These are phyloP conservation scores for Drosophila falleni DNA, from an alignment of 2,888 invertebrate genomes.

Conservation along the genomic window DNA sequence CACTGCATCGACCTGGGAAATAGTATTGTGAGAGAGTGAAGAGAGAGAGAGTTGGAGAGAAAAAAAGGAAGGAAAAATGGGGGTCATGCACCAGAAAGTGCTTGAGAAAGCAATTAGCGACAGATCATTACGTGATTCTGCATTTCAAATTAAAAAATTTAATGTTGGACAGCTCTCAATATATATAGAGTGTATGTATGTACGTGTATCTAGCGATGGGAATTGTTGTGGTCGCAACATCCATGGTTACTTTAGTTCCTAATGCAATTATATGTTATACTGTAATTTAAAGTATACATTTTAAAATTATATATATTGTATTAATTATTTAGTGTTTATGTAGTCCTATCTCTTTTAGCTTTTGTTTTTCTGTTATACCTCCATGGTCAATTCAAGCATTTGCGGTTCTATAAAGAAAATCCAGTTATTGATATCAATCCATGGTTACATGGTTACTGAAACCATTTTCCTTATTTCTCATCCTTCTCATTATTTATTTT, in stretches of 20 bases:
- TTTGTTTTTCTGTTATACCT: too few species aligned
- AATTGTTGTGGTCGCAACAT: conserved; percentile 4
- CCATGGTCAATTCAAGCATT: not conserved
- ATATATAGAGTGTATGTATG: not conserved
- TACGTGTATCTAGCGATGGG: not conserved
- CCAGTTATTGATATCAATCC: too few species aligned
- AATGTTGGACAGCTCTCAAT: not conserved
- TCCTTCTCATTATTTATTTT: not conserved
- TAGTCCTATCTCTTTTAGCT: too few species aligned
- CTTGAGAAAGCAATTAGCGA: conserved; percentile 34
- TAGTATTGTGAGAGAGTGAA: not conserved
- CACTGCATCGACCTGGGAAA: conserved; percentile 2
- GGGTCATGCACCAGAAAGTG: not conserved
- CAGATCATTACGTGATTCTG: conserved; percentile 18
- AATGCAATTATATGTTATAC: too few species aligned
- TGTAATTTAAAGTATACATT: too few species aligned
- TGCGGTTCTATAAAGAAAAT: not conserved
- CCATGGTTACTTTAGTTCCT: not conserved
- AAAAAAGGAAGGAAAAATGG: not conserved
- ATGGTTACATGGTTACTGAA: too few species aligned
- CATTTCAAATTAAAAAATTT: not conserved
- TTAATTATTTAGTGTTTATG: too few species aligned
- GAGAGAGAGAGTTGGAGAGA: too few species aligned
- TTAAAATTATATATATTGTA: too few species aligned
- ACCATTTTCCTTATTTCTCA: too few species aligned